Percentiles rank a stretch among this genome's conserved stretches.
These are phyloP conservation scores for Lordiphosa mommai DNA, from an alignment of 1,140 invertebrate genomes.

Conservation along the genomic window DNA sequence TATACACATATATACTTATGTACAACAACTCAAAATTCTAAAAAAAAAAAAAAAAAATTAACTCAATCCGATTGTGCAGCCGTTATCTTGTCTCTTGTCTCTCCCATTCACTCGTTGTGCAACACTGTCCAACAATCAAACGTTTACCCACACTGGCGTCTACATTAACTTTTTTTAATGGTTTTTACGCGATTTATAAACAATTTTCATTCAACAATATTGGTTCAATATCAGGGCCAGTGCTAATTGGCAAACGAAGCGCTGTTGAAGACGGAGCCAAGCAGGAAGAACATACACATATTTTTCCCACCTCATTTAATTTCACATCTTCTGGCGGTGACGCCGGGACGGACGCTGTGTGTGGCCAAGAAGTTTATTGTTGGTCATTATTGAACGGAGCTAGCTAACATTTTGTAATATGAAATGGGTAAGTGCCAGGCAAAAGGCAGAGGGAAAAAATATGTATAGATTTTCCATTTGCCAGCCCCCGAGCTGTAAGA, in stretches of 20 bases:
- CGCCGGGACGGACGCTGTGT: too few relatives aligned
- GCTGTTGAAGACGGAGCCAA: neutral
- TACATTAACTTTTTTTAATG: constrained; percentile 35
- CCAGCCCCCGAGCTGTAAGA: neutral
- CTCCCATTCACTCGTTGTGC: constrained; percentile 13
- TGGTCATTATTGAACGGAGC: neutral
- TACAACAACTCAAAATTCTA: constrained; percentile 39
- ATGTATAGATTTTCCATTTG: constrained; percentile 9
- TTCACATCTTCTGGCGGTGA: too few relatives aligned
- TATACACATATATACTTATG: constrained; percentile 24
- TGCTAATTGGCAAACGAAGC: neutral
- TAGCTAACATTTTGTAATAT: constrained; percentile 27
- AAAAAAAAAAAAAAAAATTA: constrained; percentile 10
- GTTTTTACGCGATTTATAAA: constrained; percentile 36
- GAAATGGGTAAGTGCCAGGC: constrained; percentile 58
- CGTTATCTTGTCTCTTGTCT: constrained; percentile 13
- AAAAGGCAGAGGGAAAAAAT: constrained; percentile 1
- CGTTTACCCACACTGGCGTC: constrained; percentile 20
- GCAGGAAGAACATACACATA: neutral
- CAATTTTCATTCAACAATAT: neutral
- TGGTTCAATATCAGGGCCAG: neutral
- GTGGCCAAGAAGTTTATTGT: too few relatives aligned
- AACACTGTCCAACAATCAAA: constrained; percentile 28
- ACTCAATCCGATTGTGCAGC: constrained; percentile 13
- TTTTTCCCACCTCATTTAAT: too few relatives aligned